Percentiles rank a stretch among this genome's conserved stretches.
Evolutionary conservation across 1,140 invertebrate genomes (phyloP).

Genomic region (Scylla paramamosain): DNA sequence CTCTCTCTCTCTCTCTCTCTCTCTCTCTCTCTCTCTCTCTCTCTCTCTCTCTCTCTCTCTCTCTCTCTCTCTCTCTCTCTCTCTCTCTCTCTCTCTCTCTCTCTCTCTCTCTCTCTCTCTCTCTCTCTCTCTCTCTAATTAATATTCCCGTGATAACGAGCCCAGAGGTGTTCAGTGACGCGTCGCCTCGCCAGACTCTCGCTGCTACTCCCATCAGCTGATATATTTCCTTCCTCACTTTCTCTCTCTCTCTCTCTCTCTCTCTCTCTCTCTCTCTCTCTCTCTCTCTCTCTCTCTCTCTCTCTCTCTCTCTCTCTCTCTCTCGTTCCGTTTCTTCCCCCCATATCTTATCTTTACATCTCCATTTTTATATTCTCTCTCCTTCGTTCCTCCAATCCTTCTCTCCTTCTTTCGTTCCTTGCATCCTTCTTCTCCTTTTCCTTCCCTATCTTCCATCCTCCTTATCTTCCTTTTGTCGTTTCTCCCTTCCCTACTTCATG

Average conservation of each 20-base stretch:
- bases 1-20: background rate
- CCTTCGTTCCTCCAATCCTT: background rate
- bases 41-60: background rate
- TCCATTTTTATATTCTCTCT: too few species aligned
- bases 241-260: conserved; percentile 28
- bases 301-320: conserved; percentile 16
- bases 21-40: background rate
- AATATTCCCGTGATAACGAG: background rate
- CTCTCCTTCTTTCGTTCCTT: background rate
- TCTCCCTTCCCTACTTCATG: background rate
- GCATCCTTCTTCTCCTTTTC: too few species aligned
- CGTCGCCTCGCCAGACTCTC: background rate
- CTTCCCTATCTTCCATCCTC: background rate
- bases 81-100: background rate
- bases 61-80: background rate
- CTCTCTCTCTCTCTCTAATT: conserved; percentile 22
- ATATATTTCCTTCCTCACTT: background rate
- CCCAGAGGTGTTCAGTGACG: background rate
- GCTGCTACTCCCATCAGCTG: background rate
- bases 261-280: conserved; percentile 38
- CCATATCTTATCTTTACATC: too few species aligned
- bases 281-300: conserved; percentile 34
- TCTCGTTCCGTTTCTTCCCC: too few species aligned
- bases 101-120: conserved; percentile 22
- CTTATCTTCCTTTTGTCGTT: background rate